Evolutionary conservation across 64 coral and sea anemone species (phyloP).

Genomic region (Acropora yongei): DNA sequence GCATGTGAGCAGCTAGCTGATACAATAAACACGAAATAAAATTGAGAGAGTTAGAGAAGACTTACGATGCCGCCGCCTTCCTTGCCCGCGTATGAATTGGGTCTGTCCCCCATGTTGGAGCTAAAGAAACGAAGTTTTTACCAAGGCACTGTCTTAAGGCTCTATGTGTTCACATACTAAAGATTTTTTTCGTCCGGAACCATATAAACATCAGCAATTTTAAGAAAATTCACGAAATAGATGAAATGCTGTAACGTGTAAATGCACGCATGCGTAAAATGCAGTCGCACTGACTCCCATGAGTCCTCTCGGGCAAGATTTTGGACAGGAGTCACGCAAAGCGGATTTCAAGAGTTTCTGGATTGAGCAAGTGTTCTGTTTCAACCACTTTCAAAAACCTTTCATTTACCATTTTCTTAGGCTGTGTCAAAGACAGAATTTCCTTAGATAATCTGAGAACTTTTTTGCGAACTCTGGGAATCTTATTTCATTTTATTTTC

Average conservation of each 20-base stretch:
- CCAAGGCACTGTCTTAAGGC: background rate
- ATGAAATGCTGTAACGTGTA: background rate
- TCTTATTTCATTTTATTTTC: no score
- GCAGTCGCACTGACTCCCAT: background rate
- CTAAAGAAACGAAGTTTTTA: background rate
- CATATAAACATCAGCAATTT: background rate
- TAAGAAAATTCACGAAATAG: background rate
- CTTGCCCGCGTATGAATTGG: slow-evolving; percentile 3
- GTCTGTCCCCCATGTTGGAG: slow-evolving; percentile 34
- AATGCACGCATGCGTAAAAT: slow-evolving; percentile 20
- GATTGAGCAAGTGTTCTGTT: no score
- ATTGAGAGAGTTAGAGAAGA: background rate
- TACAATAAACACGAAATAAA: slow-evolving; percentile 8
- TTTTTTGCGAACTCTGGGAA: no score
- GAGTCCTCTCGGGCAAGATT: background rate
- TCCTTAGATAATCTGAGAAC: no score
- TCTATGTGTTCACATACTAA: background rate
- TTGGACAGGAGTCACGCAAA: no score
- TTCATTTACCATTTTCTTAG: no score
- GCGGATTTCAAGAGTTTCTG: no score
- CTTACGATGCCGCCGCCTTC: slow-evolving; percentile 51
- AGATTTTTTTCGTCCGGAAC: background rate
- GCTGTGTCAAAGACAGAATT: no score
- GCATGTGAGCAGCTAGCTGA: background rate
- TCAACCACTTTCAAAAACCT: no score